Conservation (phyloP, 2,113 vertebrate species). For the Mustelus asterias region DNA sequence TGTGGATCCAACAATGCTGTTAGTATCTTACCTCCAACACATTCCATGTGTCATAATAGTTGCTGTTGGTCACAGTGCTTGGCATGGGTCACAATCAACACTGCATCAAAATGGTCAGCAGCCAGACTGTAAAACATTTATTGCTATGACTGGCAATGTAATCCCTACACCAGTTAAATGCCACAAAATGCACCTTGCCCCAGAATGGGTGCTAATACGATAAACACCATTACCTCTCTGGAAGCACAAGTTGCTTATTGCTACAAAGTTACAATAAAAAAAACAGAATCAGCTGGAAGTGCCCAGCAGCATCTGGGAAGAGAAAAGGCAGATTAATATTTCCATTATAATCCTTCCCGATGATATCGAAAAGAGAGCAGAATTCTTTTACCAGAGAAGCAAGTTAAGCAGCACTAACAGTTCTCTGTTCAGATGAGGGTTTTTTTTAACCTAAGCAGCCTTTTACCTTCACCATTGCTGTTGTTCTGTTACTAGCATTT, state of each 20-base stretch:
- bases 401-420: background rate
- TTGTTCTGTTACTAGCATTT: background rate
- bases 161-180: background rate
- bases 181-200: background rate
- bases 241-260: background rate
- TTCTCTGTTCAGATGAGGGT: background rate
- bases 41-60: background rate
- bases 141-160: background rate
- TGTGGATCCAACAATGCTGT: background rate
- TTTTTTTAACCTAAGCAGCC: background rate
- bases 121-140: background rate
- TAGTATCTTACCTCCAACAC: too few relatives aligned
- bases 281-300: background rate
- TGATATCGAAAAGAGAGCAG: background rate
- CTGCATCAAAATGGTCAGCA: background rate
- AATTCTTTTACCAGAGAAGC: background rate
- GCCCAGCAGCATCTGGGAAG: background rate
- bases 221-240: background rate
- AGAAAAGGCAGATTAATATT: background rate
- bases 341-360: background rate
- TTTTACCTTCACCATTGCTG: background rate
- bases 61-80: background rate
- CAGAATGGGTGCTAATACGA: background rate
- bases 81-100: too few relatives aligned
- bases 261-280: background rate